Percentiles rank a stretch among this genome's conserved stretches.
These are phyloP conservation scores for Ptilonorhynchus violaceus DNA, from an alignment of 2,113 vertebrate genomes.

Conservation along the genomic window DNA sequence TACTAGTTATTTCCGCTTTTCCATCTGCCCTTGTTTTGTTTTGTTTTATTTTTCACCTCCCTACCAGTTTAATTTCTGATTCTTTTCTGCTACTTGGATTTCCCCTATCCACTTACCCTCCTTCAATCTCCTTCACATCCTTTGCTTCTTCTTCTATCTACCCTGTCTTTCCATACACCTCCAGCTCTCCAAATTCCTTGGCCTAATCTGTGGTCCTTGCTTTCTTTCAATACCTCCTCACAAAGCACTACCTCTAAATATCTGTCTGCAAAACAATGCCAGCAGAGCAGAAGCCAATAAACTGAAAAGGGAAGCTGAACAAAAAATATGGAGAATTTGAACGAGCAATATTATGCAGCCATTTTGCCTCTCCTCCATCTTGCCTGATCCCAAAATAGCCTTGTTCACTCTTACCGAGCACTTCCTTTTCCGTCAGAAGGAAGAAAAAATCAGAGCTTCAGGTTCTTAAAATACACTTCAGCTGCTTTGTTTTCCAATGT, in stretches of 20 bases:
- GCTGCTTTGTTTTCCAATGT: neutral
- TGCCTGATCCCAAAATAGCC: neutral
- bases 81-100: neutral
- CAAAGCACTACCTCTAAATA: neutral
- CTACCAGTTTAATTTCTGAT: neutral
- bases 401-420: neutral
- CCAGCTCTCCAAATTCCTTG: neutral
- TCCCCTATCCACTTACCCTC: neutral
- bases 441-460: neutral
- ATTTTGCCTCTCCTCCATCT: neutral
- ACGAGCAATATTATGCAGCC: neutral
- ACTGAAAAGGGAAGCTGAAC: neutral
- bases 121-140: neutral
- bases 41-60: neutral
- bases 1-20: neutral
- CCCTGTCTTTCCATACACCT: neutral
- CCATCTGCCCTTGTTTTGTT: neutral
- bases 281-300: neutral
- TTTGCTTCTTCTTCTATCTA: neutral
- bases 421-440: neutral
- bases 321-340: neutral
- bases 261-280: neutral
- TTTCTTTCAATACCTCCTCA: neutral
- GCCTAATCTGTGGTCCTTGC: neutral
- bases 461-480: neutral